These are phyloP conservation scores for Dasyprocta punctata DNA, from an alignment of 2,113 vertebrate genomes.

Conservation along the genomic window DNA sequence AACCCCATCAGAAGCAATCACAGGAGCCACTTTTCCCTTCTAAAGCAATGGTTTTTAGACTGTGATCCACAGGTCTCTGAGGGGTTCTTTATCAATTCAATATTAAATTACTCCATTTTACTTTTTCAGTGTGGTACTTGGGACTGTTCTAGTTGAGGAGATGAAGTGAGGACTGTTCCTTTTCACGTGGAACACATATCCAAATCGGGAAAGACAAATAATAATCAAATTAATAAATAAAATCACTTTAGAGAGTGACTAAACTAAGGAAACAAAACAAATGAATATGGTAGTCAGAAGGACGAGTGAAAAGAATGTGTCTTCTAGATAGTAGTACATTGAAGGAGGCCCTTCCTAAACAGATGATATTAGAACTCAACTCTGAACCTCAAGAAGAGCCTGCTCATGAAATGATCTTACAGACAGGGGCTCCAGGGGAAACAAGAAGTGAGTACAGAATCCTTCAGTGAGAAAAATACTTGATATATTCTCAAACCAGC, in stretches of 20 bases:
- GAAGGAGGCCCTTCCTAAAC: background rate
- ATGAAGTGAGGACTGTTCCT: background rate
- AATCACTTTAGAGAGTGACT: background rate
- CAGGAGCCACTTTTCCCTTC: background rate
- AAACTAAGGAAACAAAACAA: background rate
- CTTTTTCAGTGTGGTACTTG: background rate
- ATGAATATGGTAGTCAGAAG: background rate
- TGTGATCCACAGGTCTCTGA: background rate
- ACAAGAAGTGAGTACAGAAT: background rate
- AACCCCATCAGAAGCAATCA: background rate
- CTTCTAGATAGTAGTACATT: background rate
- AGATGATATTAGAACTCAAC: background rate
- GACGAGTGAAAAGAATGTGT: background rate
- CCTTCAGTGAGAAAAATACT: background rate
- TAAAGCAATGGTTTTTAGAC: background rate
- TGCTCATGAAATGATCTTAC: background rate
- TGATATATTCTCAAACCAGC: background rate
- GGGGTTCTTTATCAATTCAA: background rate
- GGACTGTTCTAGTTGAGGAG: background rate
- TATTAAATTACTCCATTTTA: background rate
- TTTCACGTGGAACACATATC: background rate
- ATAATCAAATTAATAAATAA: background rate
- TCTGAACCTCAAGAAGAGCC: background rate
- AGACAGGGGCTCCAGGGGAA: background rate
- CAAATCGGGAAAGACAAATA: background rate